Percentiles rank a stretch among this genome's conserved stretches.
Evolutionary conservation across 1,140 invertebrate genomes (phyloP).

Genomic region (Mycetomoellerius zeteki): DNA sequence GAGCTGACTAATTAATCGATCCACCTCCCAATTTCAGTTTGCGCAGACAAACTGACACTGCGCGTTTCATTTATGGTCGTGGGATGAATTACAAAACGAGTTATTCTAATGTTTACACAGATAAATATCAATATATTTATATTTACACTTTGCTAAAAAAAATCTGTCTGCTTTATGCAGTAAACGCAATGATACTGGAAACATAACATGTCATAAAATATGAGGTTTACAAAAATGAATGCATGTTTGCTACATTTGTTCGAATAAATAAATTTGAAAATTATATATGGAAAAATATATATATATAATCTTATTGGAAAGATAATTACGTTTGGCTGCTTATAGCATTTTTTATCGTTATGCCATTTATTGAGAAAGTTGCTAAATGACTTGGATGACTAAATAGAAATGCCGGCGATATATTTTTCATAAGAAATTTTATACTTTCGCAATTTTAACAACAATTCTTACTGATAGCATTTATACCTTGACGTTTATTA

Average conservation of each 20-base stretch:
- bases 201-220: neutral
- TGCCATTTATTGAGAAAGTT: neutral
- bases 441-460: neutral
- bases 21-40: constrained; percentile 45
- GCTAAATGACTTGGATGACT: neutral
- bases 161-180: neutral
- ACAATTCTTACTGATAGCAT: neutral
- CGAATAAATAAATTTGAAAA: neutral
- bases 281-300: neutral
- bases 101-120: neutral
- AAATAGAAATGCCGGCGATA: neutral
- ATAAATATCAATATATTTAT: neutral
- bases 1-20: constrained; percentile 57
- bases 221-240: neutral
- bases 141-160: constrained; percentile 10
- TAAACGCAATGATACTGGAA: neutral
- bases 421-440: neutral
- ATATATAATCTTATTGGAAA: neutral
- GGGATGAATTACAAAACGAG: neutral
- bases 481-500: constrained; percentile 73
- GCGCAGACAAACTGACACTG: neutral
- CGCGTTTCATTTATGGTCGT: constrained; percentile 18
- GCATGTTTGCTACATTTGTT: neutral
- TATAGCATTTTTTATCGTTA: neutral
- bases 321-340: neutral